Conservation (phyloP, 2,888 invertebrate genomes). For the Rutpela maculata region DNA sequence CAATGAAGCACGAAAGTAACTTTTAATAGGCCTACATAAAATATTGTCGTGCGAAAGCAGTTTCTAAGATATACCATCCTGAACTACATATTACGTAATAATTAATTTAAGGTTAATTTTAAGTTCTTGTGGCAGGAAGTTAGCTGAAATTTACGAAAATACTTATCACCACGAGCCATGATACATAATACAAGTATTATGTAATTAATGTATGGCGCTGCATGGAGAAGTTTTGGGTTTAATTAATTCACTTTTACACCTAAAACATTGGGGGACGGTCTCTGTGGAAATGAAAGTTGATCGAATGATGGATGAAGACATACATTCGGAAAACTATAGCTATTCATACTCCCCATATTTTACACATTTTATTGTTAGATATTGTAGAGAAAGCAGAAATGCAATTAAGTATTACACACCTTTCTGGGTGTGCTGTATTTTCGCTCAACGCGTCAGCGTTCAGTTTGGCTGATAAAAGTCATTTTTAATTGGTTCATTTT, state of each 20-base stretch:
- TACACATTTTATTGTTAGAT: too few species aligned
- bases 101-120: slow-evolving; percentile 9
- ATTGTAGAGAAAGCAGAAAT: too few species aligned
- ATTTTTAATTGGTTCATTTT: too few species aligned
- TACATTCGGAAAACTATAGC: too few species aligned
- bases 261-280: background rate
- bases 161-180: background rate
- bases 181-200: background rate
- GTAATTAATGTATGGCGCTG: background rate
- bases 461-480: too few species aligned
- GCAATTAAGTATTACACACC: too few species aligned
- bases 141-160: slow-evolving; percentile 10
- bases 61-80: background rate
- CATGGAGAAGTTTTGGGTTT: background rate
- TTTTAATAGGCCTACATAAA: slow-evolving; percentile 3
- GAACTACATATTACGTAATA: background rate
- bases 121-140: slow-evolving; percentile 7
- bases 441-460: too few species aligned
- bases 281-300: background rate
- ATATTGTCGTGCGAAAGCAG: slow-evolving; percentile 17
- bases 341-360: too few species aligned
- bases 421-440: too few species aligned
- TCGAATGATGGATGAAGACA: too few species aligned
- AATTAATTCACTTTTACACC: background rate
- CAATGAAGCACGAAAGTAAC: background rate